Conservation (phyloP, 2,113 vertebrate species). For the Boulengeromyrus knoepffleri region DNA sequence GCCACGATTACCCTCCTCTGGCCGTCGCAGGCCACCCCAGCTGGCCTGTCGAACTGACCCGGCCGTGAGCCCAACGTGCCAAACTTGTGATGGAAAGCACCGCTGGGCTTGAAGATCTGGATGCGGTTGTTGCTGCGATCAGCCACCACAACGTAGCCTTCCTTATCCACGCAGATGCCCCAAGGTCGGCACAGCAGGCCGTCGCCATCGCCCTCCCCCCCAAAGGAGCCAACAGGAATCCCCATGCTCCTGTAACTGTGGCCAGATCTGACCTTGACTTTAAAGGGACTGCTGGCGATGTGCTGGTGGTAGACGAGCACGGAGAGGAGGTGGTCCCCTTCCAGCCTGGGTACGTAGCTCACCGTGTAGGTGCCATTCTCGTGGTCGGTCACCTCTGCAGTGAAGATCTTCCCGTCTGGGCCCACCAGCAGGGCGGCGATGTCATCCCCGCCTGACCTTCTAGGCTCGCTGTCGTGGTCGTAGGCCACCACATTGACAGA, state of each 20-base stretch:
- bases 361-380: slow-evolving; percentile 87
- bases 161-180: slow-evolving; percentile 93
- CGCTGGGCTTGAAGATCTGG: slow-evolving; percentile 94
- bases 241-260: slow-evolving; percentile 84
- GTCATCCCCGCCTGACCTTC: slow-evolving; percentile 82
- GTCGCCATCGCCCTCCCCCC: slow-evolving; percentile 81
- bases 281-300: slow-evolving; percentile 94
- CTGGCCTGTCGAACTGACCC: slow-evolving; percentile 91
- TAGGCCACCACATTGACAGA: slow-evolving; percentile 89
- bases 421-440: slow-evolving; percentile 77
- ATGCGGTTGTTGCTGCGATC: slow-evolving; percentile 98
- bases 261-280: slow-evolving; percentile 83
- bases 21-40: slow-evolving; percentile 82
- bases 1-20: slow-evolving; percentile 90
- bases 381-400: slow-evolving; percentile 80
- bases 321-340: slow-evolving; percentile 91
- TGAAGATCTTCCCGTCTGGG: slow-evolving; percentile 75
- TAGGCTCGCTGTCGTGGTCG: slow-evolving; percentile 85
- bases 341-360: slow-evolving; percentile 82
- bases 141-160: slow-evolving; percentile 89
- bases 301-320: slow-evolving; percentile 93
- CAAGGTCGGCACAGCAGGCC: slow-evolving; percentile 93
- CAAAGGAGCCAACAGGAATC: slow-evolving; percentile 76
- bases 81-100: slow-evolving; percentile 91
- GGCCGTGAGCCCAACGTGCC: slow-evolving; percentile 87